Conservation (phyloP, 2,888 invertebrate species). For the Pachycephus smyrnensis region DNA sequence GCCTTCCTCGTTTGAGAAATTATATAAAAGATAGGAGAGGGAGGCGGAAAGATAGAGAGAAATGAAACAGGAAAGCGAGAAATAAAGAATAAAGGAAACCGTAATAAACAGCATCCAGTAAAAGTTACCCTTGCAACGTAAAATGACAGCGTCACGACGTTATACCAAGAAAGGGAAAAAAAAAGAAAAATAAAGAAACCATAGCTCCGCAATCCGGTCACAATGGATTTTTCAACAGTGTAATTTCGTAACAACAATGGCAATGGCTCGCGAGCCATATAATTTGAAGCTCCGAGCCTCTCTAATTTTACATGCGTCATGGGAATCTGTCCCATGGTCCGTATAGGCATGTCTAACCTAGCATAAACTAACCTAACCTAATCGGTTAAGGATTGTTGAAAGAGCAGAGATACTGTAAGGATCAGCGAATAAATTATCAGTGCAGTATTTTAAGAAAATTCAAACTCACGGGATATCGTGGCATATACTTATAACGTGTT, state of each 20-base stretch:
- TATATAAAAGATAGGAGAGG: not conserved
- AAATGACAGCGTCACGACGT: not conserved
- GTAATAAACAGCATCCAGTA: not conserved
- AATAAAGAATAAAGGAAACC: constrained; percentile 22
- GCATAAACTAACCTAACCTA: not conserved
- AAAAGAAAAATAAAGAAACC: constrained; percentile 8
- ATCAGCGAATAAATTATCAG: not conserved
- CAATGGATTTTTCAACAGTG: constrained; percentile 51
- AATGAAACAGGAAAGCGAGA: constrained; percentile 18
- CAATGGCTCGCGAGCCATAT: constrained; percentile 25
- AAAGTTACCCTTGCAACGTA: not conserved
- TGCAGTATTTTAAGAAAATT: not conserved
- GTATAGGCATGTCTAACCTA: not conserved
- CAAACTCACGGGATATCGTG: not conserved
- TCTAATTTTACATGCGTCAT: constrained; percentile 49
- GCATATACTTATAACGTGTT: not conserved
- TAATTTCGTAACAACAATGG: constrained; percentile 54
- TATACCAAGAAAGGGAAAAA: constrained; percentile 9
- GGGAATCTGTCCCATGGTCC: constrained; percentile 35
- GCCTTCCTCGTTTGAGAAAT: not conserved
- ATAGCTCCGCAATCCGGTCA: constrained; percentile 34
- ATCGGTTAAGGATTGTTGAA: not conserved
- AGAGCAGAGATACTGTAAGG: not conserved
- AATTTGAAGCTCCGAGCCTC: constrained; percentile 28
- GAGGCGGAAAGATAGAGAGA: not conserved